These are phyloP conservation scores for Schizotus pectinicornis DNA, from an alignment of 2,888 invertebrate genomes.

Conservation along the genomic window DNA sequence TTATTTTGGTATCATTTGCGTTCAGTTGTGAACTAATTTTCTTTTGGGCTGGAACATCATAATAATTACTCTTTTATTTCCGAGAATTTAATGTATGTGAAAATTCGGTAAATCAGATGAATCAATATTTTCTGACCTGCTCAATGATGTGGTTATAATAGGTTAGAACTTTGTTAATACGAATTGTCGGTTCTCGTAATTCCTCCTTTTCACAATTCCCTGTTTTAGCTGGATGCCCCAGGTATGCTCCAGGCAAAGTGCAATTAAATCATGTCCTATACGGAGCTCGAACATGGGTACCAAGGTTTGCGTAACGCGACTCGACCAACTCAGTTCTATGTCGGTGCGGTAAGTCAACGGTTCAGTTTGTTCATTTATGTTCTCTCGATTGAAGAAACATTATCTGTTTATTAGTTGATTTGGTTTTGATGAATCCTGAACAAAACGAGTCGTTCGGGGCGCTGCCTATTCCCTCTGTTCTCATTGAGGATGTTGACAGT, in stretches of 20 bases:
- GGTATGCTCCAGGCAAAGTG: constrained; percentile 19
- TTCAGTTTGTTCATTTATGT: constrained; percentile 16
- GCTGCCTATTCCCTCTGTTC: constrained; percentile 45
- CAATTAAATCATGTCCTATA: constrained; percentile 79
- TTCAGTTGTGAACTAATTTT: too few species aligned
- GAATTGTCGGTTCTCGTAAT: neutral
- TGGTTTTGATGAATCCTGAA: constrained; percentile 34
- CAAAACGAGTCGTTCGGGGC: constrained; percentile 24
- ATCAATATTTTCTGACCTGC: constrained; percentile 31
- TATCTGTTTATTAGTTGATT: constrained; percentile 25
- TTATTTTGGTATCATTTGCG: constrained; percentile 4
- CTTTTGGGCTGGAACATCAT: too few species aligned
- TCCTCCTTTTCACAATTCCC: neutral
- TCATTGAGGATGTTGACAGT: constrained; percentile 53
- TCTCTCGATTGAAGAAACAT: constrained; percentile 11
- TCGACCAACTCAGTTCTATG: constrained; percentile 71
- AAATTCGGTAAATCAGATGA: constrained; percentile 10
- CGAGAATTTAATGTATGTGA: neutral
- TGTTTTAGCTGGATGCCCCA: neutral
- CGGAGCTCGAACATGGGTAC: constrained; percentile 91
- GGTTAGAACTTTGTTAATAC: constrained; percentile 2
- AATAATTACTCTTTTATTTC: too few species aligned
- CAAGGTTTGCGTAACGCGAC: constrained; percentile 80
- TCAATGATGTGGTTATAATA: constrained; percentile 9
- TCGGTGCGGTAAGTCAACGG: constrained; percentile 69